These are phyloP conservation scores for Yasuhikotakia modesta DNA, from an alignment of 2,797 vertebrate species.

Conservation along the genomic window DNA sequence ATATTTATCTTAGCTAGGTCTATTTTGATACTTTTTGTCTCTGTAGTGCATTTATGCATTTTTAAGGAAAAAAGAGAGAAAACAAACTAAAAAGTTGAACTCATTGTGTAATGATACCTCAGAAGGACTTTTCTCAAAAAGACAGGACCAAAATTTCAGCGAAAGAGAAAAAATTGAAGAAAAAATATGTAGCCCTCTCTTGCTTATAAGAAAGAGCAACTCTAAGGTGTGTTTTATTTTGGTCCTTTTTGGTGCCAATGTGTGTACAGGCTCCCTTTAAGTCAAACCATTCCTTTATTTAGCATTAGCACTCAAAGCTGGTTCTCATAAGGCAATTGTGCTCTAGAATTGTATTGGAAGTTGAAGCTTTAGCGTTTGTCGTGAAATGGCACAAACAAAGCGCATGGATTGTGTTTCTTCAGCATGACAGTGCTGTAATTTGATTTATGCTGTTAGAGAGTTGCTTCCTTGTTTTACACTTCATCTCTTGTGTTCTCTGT, in stretches of 20 bases:
- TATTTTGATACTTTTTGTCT: constrained; percentile 89
- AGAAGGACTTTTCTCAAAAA: constrained; percentile 82
- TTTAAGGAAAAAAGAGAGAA: constrained; percentile 82
- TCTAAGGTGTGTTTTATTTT: constrained; percentile 70
- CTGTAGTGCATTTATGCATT: constrained; percentile 87
- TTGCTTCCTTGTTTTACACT: constrained; percentile 6
- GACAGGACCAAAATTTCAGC: constrained; percentile 85
- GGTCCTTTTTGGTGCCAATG: constrained; percentile 79
- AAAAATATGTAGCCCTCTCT: constrained; percentile 79
- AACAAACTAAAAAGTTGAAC: constrained; percentile 78
- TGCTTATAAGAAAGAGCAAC: constrained; percentile 77
- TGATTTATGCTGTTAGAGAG: constrained; percentile 12
- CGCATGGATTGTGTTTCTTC: constrained; percentile 28
- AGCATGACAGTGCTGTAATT: constrained; percentile 41
- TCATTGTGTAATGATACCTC: constrained; percentile 84
- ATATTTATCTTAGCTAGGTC: constrained; percentile 91
- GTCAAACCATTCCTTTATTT: constrained; percentile 75
- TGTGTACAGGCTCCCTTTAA: constrained; percentile 77
- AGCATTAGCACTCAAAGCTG: constrained; percentile 73
- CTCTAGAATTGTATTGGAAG: constrained; percentile 37
- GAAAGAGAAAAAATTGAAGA: constrained; percentile 70
- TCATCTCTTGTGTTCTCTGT: neutral
- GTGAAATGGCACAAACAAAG: constrained; percentile 10
- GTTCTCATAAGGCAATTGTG: constrained; percentile 66
- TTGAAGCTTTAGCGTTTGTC: neutral